A percentile compares a stretch with the other conserved stretches of the same genome.
Conservation (phyloP, 2,797 vertebrate species). For the Synanceia verrucosa region DNA sequence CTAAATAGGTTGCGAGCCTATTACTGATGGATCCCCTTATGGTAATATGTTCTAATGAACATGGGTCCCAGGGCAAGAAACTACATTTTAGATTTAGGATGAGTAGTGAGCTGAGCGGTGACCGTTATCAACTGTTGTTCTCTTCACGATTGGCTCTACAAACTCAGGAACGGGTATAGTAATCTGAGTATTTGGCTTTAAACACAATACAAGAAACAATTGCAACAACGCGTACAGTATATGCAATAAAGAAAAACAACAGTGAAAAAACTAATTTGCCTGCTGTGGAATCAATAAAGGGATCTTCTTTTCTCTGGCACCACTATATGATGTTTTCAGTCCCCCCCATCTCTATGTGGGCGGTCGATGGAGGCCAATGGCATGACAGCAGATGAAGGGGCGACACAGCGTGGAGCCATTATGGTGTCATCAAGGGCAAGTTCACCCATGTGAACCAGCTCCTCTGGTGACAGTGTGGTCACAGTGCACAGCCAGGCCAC, state of each 20-base stretch:
- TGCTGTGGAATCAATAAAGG: no score
- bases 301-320: no score
- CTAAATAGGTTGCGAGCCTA: slow-evolving; percentile 64
- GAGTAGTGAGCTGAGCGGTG: slow-evolving; percentile 4
- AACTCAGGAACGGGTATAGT: background rate
- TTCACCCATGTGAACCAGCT: slow-evolving; percentile 25
- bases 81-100: slow-evolving; percentile 31
- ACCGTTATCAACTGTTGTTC: slow-evolving; percentile 1
- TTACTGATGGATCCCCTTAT: slow-evolving; percentile 65
- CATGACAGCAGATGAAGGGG: slow-evolving; percentile 46
- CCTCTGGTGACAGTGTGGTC: slow-evolving; percentile 19
- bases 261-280: background rate
- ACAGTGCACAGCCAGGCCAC: slow-evolving; percentile 29
- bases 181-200: background rate
- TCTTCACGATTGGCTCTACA: background rate
- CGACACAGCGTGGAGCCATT: slow-evolving; percentile 30
- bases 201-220: background rate
- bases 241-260: no score
- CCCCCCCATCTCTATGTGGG: slow-evolving; percentile 14
- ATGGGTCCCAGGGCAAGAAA: slow-evolving; percentile 52
- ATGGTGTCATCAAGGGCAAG: slow-evolving; percentile 39
- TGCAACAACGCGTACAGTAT: no score
- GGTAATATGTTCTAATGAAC: slow-evolving; percentile 65
- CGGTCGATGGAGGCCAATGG: slow-evolving; percentile 19
- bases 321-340: background rate